Evolutionary conservation across 2,113 vertebrate species (phyloP).

Genomic region (Pelecanus crispus): DNA sequence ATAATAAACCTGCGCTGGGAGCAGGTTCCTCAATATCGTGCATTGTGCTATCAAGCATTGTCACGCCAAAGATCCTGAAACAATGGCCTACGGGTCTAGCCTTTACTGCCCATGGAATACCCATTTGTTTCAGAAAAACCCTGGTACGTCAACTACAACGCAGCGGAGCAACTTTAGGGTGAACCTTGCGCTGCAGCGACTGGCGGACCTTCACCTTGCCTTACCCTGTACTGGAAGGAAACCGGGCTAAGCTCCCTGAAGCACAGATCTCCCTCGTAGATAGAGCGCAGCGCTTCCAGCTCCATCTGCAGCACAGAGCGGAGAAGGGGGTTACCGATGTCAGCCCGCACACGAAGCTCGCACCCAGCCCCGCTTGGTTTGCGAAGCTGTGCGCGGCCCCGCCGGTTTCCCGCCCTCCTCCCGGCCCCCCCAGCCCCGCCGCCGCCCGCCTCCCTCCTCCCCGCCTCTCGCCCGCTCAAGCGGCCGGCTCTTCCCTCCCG

Average conservation of each 20-base stretch:
- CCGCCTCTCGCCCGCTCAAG: background rate
- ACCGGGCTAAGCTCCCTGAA: conserved; percentile 90
- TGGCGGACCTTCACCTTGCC: background rate
- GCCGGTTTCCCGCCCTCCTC: background rate
- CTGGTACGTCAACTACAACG: fast-evolving
- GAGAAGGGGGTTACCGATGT: background rate
- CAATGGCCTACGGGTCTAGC: fast-evolving
- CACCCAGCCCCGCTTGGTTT: fast-evolving
- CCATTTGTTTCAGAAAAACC: background rate
- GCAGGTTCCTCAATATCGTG: background rate
- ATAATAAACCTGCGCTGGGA: background rate
- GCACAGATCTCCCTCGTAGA: conserved; percentile 93
- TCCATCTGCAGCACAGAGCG: conserved; percentile 83
- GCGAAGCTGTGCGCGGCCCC: no score
- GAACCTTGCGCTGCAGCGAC: background rate
- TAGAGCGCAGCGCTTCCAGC: conserved; percentile 92
- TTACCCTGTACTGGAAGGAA: conserved; percentile 94
- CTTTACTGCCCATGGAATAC: fast-evolving
- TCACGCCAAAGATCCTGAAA: background rate
- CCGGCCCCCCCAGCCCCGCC: background rate
- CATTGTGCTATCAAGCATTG: background rate
- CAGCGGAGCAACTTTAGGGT: background rate
- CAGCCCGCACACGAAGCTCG: background rate
- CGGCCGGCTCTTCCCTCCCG: no score
- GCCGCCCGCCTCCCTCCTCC: background rate